phyloP scores from a whole-genome alignment of 2,113 vertebrate genomes.

The Chiloscyllium plagiosum region DNA sequence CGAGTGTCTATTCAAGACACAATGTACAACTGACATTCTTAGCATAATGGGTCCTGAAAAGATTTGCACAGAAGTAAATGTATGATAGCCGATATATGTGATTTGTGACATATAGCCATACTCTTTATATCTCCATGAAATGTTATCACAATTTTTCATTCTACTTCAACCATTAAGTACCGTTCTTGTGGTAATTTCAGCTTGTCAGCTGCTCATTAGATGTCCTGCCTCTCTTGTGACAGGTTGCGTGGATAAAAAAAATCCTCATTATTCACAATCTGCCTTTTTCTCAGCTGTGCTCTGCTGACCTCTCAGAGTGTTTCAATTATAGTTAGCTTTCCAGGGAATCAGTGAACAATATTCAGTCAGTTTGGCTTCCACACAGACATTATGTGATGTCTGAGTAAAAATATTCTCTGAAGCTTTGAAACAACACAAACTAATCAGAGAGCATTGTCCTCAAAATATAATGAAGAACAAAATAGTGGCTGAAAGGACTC shows the following conservation, averaged over 20 bases:
- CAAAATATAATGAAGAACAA: no score
- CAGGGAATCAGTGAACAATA: neutral
- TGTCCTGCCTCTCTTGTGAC: neutral
- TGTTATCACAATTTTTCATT: no score
- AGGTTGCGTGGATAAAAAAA: neutral
- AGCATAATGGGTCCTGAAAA: neutral
- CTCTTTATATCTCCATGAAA: no score
- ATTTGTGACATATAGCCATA: neutral
- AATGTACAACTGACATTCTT: neutral
- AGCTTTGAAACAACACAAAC: neutral
- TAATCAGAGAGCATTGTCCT: no score
- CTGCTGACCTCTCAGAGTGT: neutral
- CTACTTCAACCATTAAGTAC: neutral
- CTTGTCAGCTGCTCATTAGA: neutral
- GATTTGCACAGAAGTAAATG: neutral
- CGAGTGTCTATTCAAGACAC: neutral
- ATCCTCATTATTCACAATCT: neutral
- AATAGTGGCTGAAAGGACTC: no score
- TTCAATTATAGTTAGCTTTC: neutral
- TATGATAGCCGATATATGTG: neutral
- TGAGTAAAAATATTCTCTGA: neutral
- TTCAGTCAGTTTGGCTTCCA: neutral
- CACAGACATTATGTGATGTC: neutral
- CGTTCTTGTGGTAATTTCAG: neutral
- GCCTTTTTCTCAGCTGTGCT: neutral